Evolutionary conservation across 2,113 vertebrate species (phyloP).

Genomic region (Spea multiplicata): DNA sequence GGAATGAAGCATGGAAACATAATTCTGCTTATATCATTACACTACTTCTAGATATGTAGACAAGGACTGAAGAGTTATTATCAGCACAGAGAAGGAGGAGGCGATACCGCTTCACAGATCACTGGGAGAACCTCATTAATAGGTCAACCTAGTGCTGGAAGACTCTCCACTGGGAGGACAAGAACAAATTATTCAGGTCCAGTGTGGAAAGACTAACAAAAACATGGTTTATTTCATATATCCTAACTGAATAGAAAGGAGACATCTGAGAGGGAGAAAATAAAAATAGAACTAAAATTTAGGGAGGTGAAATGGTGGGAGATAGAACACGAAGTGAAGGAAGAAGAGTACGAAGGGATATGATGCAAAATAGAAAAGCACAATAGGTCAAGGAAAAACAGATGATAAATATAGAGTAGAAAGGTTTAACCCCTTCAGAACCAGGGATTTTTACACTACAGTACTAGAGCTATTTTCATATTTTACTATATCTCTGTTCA

Average conservation of each 20-base stretch:
- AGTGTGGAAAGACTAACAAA: conserved; percentile 12
- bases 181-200: conserved; percentile 22
- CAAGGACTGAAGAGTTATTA: conserved; percentile 24
- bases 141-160: conserved; percentile 28
- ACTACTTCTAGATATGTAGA: conserved; percentile 32
- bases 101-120: conserved; percentile 38
- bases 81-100: conserved; percentile 25
- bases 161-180: conserved; percentile 25
- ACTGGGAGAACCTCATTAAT: conserved; percentile 41
- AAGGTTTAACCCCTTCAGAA: no score
- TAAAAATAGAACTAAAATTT: background rate
- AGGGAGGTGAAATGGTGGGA: background rate
- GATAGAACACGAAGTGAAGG: background rate
- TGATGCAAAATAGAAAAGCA: no score
- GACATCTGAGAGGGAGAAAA: background rate
- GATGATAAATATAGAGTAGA: no score
- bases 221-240: conserved; percentile 25
- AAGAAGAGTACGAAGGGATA: no score
- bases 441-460: no score
- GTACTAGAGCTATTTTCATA: no score
- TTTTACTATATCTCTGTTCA: no score
- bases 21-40: conserved; percentile 25
- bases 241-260: background rate
- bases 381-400: no score
- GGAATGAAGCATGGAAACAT: conserved; percentile 11